phyloP scores from a whole-genome alignment of 2,888 invertebrate species.

The Dermolepida albohirtum region DNA sequence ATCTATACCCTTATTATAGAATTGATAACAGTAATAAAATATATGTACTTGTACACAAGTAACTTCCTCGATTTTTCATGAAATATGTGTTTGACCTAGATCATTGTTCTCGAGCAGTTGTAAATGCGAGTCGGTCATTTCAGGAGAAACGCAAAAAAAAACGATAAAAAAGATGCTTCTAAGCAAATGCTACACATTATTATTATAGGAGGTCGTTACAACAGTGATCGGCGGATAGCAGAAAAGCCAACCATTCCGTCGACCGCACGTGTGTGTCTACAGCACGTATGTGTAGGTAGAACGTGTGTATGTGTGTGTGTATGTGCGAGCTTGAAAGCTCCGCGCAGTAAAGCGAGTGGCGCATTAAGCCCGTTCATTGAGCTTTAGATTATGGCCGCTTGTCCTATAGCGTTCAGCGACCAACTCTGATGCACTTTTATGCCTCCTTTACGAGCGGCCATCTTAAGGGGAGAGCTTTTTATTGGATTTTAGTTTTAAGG shows the following conservation, averaged over 20 bases:
- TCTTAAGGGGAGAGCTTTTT: conserved; percentile 55
- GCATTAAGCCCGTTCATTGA: conserved; percentile 62
- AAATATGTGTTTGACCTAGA: not conserved
- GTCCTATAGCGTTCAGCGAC: conserved; percentile 60
- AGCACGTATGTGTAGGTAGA: too few species aligned
- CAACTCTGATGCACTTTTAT: conserved; percentile 60
- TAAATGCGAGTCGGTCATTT: too few species aligned
- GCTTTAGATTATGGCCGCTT: conserved; percentile 61
- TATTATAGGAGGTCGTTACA: conserved; percentile 61
- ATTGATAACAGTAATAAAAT: too few species aligned
- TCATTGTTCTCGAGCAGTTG: not conserved
- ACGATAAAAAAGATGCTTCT: conserved; percentile 39
- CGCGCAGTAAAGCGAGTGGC: conserved; percentile 60
- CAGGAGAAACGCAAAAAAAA: not conserved
- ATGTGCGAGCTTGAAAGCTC: conserved; percentile 49
- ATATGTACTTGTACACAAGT: too few species aligned
- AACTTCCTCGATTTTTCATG: too few species aligned
- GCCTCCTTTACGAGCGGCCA: conserved; percentile 61
- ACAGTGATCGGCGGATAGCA: conserved; percentile 46
- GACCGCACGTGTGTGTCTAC: conserved; percentile 45
- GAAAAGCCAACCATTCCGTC: conserved; percentile 54
- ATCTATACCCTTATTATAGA: too few species aligned
- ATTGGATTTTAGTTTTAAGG: conserved; percentile 45
- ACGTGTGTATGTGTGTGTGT: conserved; percentile 18
- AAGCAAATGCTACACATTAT: conserved; percentile 60